Percentiles rank a stretch among this genome's conserved stretches.
These are phyloP conservation scores for Metellina segmentata DNA, from an alignment of 2,888 invertebrate genomes.

Conservation along the genomic window DNA sequence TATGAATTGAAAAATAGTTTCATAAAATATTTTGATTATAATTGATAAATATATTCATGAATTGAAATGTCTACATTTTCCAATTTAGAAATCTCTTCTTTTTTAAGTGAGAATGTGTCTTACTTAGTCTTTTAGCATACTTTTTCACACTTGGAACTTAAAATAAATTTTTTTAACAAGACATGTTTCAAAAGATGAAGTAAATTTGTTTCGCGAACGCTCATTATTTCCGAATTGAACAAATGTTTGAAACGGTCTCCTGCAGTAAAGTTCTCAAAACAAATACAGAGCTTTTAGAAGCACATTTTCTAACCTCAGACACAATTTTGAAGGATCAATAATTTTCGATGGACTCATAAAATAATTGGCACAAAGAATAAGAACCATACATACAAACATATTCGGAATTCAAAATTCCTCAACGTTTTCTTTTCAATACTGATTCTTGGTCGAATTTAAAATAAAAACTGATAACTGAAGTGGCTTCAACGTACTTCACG, in stretches of 20 bases:
- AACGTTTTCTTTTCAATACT: not conserved
- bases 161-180: too few species aligned
- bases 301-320: not conserved
- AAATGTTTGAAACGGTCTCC: not conserved
- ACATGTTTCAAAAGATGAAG: too few species aligned
- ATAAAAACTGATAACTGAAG: constrained; percentile 25
- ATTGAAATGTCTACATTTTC: too few species aligned
- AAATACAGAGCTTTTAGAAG: not conserved
- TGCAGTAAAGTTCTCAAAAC: not conserved
- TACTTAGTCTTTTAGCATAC: too few species aligned
- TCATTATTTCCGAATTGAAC: too few species aligned
- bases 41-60: too few species aligned
- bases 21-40: too few species aligned
- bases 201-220: too few species aligned
- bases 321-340: not conserved
- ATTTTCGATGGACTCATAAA: not conserved
- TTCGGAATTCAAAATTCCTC: not conserved
- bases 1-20: too few species aligned
- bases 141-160: too few species aligned
- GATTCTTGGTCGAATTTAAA: not conserved
- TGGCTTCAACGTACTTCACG: constrained; percentile 65
- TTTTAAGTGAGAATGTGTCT: too few species aligned
- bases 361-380: not conserved
- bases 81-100: too few species aligned
- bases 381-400: not conserved